Conservation (phyloP, 2,888 invertebrate species). For the Philereme transversata region DNA sequence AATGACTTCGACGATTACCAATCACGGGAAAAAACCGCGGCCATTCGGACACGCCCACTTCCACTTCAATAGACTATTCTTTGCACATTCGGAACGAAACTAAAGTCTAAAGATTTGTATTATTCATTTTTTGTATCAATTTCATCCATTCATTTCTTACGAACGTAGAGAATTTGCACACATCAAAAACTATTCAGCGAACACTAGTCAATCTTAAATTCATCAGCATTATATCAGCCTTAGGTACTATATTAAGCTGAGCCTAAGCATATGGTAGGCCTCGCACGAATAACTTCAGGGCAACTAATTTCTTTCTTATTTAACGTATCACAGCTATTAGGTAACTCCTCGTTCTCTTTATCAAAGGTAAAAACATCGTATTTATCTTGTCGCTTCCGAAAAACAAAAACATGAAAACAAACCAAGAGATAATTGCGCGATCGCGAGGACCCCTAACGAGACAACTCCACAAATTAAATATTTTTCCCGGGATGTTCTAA, state of each 20-base stretch:
- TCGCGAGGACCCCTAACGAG: conserved; percentile 11
- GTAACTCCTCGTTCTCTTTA: too few relatives aligned
- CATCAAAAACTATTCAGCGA: too few relatives aligned
- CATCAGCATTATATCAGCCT: too few relatives aligned
- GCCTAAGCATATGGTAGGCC: too few relatives aligned
- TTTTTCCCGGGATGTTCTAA: conserved; percentile 42
- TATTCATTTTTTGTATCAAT: neutral
- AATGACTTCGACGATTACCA: conserved; percentile 76
- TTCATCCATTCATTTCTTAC: too few relatives aligned
- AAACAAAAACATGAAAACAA: conserved; percentile 16
- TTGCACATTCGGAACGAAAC: conserved; percentile 6
- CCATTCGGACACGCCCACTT: conserved; percentile 26
- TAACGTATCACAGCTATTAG: too few relatives aligned
- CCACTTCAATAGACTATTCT: conserved; percentile 25
- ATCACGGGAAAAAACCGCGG: conserved; percentile 62
- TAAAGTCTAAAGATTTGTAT: neutral
- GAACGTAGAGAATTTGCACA: too few relatives aligned
- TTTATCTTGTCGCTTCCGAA: conserved; percentile 6
- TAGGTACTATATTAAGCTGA: too few relatives aligned
- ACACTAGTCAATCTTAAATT: too few relatives aligned
- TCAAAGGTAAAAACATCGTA: neutral
- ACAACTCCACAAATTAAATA: conserved; percentile 66
- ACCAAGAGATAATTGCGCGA: conserved; percentile 23
- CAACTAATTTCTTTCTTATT: too few relatives aligned
- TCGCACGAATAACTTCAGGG: too few relatives aligned